Conservation (phyloP, 2,888 invertebrate genomes). For the Drosophila merina region DNA sequence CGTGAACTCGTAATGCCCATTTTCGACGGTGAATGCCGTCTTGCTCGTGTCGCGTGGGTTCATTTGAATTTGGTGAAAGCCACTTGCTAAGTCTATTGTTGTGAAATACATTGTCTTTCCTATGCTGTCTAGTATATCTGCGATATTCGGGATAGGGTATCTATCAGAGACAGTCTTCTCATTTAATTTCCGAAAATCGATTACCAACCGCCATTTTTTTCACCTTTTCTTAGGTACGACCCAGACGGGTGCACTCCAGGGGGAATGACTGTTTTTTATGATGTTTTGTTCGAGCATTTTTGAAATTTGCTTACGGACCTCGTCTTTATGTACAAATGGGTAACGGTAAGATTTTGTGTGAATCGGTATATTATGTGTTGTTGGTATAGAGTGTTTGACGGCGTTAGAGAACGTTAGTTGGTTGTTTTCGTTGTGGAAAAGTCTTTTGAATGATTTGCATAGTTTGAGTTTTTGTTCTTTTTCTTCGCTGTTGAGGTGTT, state of each 20-base stretch:
- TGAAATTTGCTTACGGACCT: slow-evolving; percentile 14
- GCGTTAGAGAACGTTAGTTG: slow-evolving; percentile 28
- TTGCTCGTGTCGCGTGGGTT: not conserved
- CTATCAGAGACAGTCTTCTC: not conserved
- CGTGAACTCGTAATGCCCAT: not conserved
- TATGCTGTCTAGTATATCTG: slow-evolving; percentile 2
- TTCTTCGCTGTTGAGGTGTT: slow-evolving; percentile 9
- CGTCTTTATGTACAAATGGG: slow-evolving; percentile 10
- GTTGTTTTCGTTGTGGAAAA: slow-evolving; percentile 24
- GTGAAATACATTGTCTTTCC: slow-evolving; percentile 4
- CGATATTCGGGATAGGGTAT: slow-evolving; percentile 3
- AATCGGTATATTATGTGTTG: slow-evolving; percentile 22
- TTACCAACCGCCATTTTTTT: not conserved
- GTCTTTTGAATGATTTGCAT: slow-evolving; percentile 24
- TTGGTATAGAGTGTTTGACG: slow-evolving; percentile 20
- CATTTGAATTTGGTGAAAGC: slow-evolving; percentile 5
- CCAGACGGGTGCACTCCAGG: slow-evolving; percentile 5
- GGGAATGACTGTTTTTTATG: not conserved
- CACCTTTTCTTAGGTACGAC: slow-evolving; percentile 1
- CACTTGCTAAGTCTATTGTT: slow-evolving; percentile 5
- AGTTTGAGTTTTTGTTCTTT: slow-evolving; percentile 23
- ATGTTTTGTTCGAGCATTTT: slow-evolving; percentile 6
- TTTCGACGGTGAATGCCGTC: slow-evolving; percentile 2
- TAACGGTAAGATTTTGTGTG: slow-evolving; percentile 12
- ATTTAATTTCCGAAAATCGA: not conserved